Percentiles rank a stretch among this genome's conserved stretches.
Evolutionary conservation across 2,888 invertebrate species (phyloP).

Genomic region (Macaria notata): DNA sequence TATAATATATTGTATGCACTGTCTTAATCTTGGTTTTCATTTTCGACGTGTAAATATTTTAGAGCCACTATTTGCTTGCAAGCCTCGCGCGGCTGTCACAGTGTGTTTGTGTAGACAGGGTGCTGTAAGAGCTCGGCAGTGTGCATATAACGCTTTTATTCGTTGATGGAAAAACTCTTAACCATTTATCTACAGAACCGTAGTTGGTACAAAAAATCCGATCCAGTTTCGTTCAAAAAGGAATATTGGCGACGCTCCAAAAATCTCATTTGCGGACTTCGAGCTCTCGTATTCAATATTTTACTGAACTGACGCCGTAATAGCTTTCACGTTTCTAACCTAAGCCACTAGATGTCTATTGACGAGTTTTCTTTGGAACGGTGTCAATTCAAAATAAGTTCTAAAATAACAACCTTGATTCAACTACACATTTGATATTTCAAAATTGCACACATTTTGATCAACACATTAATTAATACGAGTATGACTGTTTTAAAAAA

Average conservation of each 20-base stretch:
- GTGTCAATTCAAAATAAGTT: no score
- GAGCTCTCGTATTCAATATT: constrained; percentile 20
- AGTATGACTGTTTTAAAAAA: no score
- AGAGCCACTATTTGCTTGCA: no score
- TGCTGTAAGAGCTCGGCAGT: neutral
- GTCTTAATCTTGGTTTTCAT: no score
- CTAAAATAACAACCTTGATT: no score
- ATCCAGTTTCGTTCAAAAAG: constrained; percentile 21
- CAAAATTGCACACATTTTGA: no score
- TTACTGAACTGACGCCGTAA: constrained; percentile 12
- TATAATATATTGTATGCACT: no score
- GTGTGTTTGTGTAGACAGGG: no score
- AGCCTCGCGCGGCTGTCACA: no score
- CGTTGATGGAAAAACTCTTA: constrained; percentile 17
- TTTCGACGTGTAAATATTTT: no score
- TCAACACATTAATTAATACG: no score
- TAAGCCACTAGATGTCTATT: constrained; percentile 1
- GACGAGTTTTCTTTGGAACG: neutral
- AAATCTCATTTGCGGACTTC: constrained; percentile 19
- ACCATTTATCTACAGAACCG: constrained; percentile 13
- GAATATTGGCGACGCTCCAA: constrained; percentile 24
- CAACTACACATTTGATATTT: no score
- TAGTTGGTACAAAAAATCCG: constrained; percentile 18
- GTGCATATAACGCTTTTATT: constrained; percentile 10
- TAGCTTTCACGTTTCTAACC: constrained; percentile 18